A percentile compares a stretch with the other conserved stretches of the same genome.
These are phyloP conservation scores for Aphelinus atriplicis DNA, from an alignment of 1,140 invertebrate genomes.

Conservation along the genomic window DNA sequence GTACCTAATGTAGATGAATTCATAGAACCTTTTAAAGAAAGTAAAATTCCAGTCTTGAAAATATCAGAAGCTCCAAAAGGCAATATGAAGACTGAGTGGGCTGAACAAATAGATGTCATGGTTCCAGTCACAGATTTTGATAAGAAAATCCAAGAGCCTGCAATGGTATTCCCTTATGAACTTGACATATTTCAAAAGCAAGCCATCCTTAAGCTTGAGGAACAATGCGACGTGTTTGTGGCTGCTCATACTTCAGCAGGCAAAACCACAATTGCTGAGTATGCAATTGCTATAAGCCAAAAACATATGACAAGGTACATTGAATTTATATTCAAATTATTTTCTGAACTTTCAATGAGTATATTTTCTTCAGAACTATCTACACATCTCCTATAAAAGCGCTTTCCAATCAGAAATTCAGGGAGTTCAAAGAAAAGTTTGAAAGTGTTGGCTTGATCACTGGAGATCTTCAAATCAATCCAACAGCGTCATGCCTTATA, in stretches of 20 bases:
- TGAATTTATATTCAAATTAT: constrained; percentile 26
- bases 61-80: constrained; percentile 55
- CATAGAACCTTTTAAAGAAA: constrained; percentile 55
- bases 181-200: constrained; percentile 97
- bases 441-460: constrained; percentile 95
- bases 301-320: constrained; percentile 88
- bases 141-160: constrained; percentile 85
- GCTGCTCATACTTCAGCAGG: constrained; percentile 99
- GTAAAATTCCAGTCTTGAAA: constrained; percentile 66
- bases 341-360: too few relatives aligned
- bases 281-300: constrained; percentile 93
- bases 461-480: constrained; percentile 96
- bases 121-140: constrained; percentile 84
- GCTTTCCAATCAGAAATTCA: constrained; percentile 98
- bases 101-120: constrained; percentile 84
- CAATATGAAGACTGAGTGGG: constrained; percentile 77
- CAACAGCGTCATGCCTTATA: constrained; percentile 92
- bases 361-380: constrained; percentile 76
- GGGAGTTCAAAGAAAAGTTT: constrained; percentile 94
- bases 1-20: constrained; percentile 51
- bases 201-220: constrained; percentile 93
- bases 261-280: constrained; percentile 99
- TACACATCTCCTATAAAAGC: constrained; percentile 99
- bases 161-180: constrained; percentile 90
- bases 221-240: constrained; percentile 95